Conservation (phyloP, 2,888 invertebrate genomes). For the Tortricodes alternella region DNA sequence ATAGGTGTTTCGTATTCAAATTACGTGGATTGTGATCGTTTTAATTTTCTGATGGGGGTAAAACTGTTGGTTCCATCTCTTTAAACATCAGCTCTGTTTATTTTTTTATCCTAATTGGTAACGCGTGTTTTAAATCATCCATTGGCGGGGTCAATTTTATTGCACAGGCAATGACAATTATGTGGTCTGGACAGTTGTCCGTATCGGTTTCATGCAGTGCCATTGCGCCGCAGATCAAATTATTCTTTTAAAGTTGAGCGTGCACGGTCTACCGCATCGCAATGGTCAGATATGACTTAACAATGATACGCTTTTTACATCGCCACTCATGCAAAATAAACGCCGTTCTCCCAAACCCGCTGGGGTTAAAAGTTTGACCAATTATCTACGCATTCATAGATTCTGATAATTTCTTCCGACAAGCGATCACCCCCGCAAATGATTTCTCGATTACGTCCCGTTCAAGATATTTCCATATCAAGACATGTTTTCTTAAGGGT, state of each 20-base stretch:
- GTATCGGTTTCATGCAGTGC: constrained; percentile 48
- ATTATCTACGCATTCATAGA: constrained; percentile 73
- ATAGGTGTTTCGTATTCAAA: constrained; percentile 56
- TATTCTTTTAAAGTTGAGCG: constrained; percentile 70
- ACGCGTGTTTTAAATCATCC: constrained; percentile 17
- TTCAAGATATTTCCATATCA: constrained; percentile 82
- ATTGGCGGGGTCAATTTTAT: constrained; percentile 21
- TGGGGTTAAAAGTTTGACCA: constrained; percentile 32
- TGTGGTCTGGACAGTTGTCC: constrained; percentile 41
- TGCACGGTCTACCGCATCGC: constrained; percentile 65
- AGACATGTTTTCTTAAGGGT: constrained; percentile 83
- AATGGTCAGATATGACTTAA: constrained; percentile 65
- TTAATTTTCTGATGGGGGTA: constrained; percentile 46
- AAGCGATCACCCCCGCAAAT: constrained; percentile 75
- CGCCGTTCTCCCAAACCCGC: constrained; percentile 42
- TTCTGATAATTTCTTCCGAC: constrained; percentile 62
- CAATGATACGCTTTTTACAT: constrained; percentile 62
- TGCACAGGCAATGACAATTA: constrained; percentile 41
- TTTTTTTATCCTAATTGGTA: constrained; percentile 15
- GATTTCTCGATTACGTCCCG: constrained; percentile 76
- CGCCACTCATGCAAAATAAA: constrained; percentile 70
- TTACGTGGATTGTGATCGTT: constrained; percentile 44
- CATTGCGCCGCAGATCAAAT: constrained; percentile 56
- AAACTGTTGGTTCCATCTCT: constrained; percentile 14
- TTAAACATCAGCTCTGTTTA: constrained; percentile 12